Evolutionary conservation across 2,797 vertebrate genomes (phyloP).

Genomic region (Chiroxiphia lanceolata): DNA sequence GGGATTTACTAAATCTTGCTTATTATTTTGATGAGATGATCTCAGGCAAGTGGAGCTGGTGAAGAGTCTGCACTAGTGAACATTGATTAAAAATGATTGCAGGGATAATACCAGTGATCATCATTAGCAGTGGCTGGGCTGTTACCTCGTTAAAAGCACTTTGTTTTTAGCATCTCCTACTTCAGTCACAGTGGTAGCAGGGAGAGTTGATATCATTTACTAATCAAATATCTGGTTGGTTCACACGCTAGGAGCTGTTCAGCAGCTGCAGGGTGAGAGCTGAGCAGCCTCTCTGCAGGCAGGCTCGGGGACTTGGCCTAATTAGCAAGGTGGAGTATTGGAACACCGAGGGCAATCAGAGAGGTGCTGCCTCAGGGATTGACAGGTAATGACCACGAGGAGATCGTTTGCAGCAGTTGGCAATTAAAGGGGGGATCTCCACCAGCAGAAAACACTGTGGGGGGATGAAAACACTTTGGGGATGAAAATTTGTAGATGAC

Average conservation of each 20-base stretch:
- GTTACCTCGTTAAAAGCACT: not conserved
- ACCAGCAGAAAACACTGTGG: slow-evolving; percentile 36
- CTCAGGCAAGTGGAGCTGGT: not conserved
- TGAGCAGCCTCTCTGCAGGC: not conserved
- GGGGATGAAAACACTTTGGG: too few relatives aligned
- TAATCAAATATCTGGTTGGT: too few relatives aligned
- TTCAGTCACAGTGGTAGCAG: not conserved
- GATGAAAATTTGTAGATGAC: not conserved
- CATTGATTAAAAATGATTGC: not conserved
- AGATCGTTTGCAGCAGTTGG: slow-evolving; percentile 71
- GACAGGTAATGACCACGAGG: slow-evolving; percentile 62
- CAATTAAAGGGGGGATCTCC: slow-evolving; percentile 67
- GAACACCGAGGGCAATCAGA: slow-evolving; percentile 63
- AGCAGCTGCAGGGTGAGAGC: slow-evolving; percentile 16
- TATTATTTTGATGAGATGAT: not conserved
- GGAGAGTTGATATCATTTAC: not conserved
- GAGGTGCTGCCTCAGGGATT: slow-evolving; percentile 26
- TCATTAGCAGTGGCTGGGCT: not conserved
- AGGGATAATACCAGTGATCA: not conserved
- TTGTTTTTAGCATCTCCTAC: not conserved
- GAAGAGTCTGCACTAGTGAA: not conserved
- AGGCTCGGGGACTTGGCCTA: too few relatives aligned
- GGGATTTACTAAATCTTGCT: not conserved
- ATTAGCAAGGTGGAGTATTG: slow-evolving; percentile 70
- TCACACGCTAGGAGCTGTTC: not conserved